Conservation (phyloP, 2,797 vertebrate species). For the Ambastaia sidthimunki region DNA sequence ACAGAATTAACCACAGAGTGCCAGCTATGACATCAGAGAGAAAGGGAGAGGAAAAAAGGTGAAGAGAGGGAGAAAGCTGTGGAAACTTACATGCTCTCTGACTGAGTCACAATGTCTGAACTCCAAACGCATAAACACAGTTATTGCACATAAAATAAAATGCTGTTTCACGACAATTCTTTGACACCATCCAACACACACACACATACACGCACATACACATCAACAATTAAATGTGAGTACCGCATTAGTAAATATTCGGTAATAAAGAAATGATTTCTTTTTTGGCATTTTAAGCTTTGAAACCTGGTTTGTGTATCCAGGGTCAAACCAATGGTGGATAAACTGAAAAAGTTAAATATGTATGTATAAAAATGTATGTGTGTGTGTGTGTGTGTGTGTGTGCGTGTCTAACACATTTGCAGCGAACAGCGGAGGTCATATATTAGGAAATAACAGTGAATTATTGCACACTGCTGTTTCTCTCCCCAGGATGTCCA, state of each 20-base stretch:
- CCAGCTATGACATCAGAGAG: constrained; percentile 71
- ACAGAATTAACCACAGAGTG: constrained; percentile 57
- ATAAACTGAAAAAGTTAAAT: too few relatives aligned
- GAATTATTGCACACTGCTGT: neutral
- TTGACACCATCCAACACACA: neutral
- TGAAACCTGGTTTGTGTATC: too few relatives aligned
- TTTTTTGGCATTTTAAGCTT: too few relatives aligned
- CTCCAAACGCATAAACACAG: constrained; percentile 67
- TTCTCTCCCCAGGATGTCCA: constrained; percentile 82
- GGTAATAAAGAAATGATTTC: too few relatives aligned
- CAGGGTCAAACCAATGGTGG: too few relatives aligned
- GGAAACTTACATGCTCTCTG: constrained; percentile 76
- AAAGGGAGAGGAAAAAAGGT: constrained; percentile 19
- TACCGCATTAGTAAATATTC: neutral
- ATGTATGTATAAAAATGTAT: too few relatives aligned
- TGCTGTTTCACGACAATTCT: neutral
- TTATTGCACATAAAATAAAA: constrained; percentile 38
- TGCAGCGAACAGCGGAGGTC: neutral
- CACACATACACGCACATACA: too few relatives aligned
- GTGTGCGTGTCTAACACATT: neutral
- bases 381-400: too few relatives aligned
- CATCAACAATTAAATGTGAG: too few relatives aligned
- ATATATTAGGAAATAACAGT: neutral
- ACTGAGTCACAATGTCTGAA: constrained; percentile 74
- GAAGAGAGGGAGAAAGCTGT: constrained; percentile 65